phyloP scores from a whole-genome alignment of 2,888 invertebrate genomes.

The Ectobius pallidus region DNA sequence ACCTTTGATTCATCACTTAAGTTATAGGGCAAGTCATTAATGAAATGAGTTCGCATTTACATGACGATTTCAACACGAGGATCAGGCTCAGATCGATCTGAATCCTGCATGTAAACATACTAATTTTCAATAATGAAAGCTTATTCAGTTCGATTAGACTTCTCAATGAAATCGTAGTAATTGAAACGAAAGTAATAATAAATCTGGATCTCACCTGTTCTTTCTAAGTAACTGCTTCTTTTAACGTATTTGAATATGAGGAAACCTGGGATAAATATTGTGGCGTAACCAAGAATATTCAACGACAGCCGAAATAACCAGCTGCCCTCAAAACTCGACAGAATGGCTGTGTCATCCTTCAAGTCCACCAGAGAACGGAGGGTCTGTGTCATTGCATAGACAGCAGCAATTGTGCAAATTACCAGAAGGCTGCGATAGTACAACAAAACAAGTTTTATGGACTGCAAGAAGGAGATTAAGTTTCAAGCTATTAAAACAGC shows the following conservation, averaged over 20 bases:
- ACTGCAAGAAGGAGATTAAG: neutral
- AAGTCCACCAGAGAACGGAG: slow-evolving; percentile 50
- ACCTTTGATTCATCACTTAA: no score
- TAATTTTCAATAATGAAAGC: no score
- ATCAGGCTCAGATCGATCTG: no score
- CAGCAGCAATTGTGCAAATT: slow-evolving; percentile 55
- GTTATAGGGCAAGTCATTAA: no score
- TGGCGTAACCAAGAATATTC: slow-evolving; percentile 86
- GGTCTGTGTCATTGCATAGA: slow-evolving; percentile 57
- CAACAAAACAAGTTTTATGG: neutral
- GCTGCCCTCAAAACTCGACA: slow-evolving; percentile 60
- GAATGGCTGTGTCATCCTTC: slow-evolving; percentile 44
- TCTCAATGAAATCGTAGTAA: no score
- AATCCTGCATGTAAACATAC: no score
- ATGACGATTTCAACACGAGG: no score
- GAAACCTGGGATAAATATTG: slow-evolving; percentile 85
- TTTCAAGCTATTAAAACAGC: neutral
- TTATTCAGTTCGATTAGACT: no score
- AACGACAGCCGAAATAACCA: slow-evolving; percentile 80
- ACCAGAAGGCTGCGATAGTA: slow-evolving; percentile 55
- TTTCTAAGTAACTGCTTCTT: slow-evolving; percentile 79
- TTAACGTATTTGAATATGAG: slow-evolving; percentile 82
- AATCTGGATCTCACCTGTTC: slow-evolving; percentile 68
- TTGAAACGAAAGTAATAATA: no score
- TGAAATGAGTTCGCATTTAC: no score